Percentiles rank a stretch among this genome's conserved stretches.
These are phyloP conservation scores for Scaptomyza hsui DNA, from an alignment of 1,140 invertebrate genomes.

Conservation along the genomic window DNA sequence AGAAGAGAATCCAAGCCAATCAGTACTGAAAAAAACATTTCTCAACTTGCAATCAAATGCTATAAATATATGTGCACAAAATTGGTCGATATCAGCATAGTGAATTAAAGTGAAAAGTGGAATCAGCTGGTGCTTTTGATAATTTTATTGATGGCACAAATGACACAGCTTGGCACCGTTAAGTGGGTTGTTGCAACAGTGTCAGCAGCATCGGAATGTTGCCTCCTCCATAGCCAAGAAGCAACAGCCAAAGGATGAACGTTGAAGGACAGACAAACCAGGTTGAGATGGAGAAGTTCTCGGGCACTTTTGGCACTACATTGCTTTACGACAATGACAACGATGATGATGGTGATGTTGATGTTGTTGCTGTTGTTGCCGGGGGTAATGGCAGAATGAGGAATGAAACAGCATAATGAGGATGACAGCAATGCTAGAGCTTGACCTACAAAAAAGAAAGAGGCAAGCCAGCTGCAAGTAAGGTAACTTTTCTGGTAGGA, in stretches of 20 bases:
- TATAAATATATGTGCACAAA: slow-evolving; percentile 24
- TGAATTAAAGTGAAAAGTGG: slow-evolving; percentile 1
- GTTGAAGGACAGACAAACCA: neutral
- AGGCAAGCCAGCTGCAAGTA: neutral
- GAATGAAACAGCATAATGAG: slow-evolving; percentile 9
- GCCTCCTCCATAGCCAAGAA: neutral
- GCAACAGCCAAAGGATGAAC: neutral
- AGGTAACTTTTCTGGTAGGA: slow-evolving; percentile 31
- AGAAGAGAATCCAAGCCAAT: slow-evolving; percentile 23
- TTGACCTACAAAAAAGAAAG: slow-evolving; percentile 66
- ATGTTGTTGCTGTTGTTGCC: slow-evolving; percentile 40
- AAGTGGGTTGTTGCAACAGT: slow-evolving; percentile 14
- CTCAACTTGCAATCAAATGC: slow-evolving; percentile 24
- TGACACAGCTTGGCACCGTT: slow-evolving; percentile 25
- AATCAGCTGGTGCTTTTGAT: slow-evolving; percentile 10
- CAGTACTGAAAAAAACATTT: slow-evolving; percentile 17
- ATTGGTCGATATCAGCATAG: neutral
- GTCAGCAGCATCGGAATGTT: neutral
- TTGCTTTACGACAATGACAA: slow-evolving; percentile 65
- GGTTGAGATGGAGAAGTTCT: slow-evolving; percentile 44
- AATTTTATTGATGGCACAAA: slow-evolving; percentile 45
- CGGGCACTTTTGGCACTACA: slow-evolving; percentile 66
- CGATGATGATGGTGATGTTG: slow-evolving; percentile 20
- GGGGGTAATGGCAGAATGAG: neutral
- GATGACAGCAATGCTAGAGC: slow-evolving; percentile 34